Evolutionary conservation across 2,797 vertebrate genomes (phyloP).

Genomic region (Spheniscus humboldti): DNA sequence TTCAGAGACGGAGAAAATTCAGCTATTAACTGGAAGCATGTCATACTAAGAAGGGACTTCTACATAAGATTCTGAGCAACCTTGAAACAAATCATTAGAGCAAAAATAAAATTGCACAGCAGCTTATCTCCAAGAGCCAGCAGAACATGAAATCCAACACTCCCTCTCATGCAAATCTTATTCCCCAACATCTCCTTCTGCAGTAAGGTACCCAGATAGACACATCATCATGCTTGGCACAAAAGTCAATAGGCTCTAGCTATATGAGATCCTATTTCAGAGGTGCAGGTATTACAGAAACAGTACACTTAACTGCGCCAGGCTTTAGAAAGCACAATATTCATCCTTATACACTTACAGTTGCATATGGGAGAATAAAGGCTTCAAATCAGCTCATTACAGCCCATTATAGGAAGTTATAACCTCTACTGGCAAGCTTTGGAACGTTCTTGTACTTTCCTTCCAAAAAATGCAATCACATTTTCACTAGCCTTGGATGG

Average conservation of each 20-base stretch:
- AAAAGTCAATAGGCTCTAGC: neutral
- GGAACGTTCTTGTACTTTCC: neutral
- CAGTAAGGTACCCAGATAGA: neutral
- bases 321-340: neutral
- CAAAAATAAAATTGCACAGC: neutral
- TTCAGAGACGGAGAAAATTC: neutral
- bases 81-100: neutral
- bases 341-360: neutral
- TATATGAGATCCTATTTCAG: neutral
- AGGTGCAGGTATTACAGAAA: neutral
- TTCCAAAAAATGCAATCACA: neutral
- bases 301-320: neutral
- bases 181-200: neutral
- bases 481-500: neutral
- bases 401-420: neutral
- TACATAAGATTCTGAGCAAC: neutral
- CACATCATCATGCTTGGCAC: neutral
- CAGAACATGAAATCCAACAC: neutral
- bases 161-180: neutral
- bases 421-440: neutral
- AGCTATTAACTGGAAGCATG: neutral
- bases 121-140: neutral
- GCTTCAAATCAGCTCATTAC: neutral
- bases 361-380: neutral
- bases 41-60: neutral